Percentiles rank a stretch among this genome's conserved stretches.
Evolutionary conservation across 2,797 vertebrate species (phyloP).

Genomic region (Galagoides demidoff): DNA sequence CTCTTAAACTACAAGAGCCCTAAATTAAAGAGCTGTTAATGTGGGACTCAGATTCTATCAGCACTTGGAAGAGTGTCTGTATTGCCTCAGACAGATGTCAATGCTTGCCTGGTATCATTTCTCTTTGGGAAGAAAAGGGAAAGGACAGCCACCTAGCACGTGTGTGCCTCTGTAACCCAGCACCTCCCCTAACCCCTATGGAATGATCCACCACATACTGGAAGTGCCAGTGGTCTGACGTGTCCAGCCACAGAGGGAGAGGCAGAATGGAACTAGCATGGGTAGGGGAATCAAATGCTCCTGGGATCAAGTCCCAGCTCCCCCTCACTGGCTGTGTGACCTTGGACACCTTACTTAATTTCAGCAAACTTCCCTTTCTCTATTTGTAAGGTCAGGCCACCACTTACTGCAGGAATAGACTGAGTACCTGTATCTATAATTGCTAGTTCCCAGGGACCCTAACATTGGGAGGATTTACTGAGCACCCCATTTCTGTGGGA

Average conservation of each 20-base stretch:
- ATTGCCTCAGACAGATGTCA: not conserved
- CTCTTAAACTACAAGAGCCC: not conserved
- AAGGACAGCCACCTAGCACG: not conserved
- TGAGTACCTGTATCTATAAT: not conserved
- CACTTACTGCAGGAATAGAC: not conserved
- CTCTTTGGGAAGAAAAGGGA: not conserved
- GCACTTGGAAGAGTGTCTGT: not conserved
- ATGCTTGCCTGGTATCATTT: not conserved
- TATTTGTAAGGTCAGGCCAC: not conserved
- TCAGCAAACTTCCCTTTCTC: not conserved
- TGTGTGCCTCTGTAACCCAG: not conserved
- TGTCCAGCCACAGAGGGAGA: not conserved
- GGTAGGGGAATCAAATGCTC: not conserved
- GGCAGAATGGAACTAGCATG: fast-evolving
- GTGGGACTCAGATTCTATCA: not conserved
- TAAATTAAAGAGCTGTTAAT: not conserved
- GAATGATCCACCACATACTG: not conserved
- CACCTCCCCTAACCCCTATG: no score
- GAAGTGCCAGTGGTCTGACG: not conserved
- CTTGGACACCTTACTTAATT: not conserved
- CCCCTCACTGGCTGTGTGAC: not conserved
- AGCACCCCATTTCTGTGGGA: not conserved
- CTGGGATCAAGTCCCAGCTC: not conserved
- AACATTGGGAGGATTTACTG: not conserved
- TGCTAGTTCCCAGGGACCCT: not conserved